Evolutionary conservation across 2,797 vertebrate genomes (phyloP).

Genomic region (Falco biarmicus): DNA sequence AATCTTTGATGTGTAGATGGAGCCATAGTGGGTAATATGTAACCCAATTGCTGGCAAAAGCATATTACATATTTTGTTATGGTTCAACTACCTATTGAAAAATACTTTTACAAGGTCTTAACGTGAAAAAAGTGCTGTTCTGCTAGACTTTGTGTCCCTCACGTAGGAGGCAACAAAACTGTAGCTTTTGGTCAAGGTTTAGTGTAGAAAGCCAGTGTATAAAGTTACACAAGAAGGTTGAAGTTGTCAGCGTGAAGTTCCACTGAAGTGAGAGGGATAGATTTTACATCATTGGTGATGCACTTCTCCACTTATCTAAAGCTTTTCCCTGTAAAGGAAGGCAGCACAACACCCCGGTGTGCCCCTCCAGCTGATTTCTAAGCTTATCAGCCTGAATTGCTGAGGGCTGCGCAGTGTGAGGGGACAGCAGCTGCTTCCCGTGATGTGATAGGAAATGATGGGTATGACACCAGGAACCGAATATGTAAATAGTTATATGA

Average conservation of each 20-base stretch:
- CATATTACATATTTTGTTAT: neutral
- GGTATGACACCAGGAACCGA: neutral
- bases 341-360: neutral
- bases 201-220: neutral
- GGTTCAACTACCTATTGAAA: neutral
- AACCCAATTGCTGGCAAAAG: neutral
- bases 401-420: neutral
- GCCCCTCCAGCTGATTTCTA: neutral
- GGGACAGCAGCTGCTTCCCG: neutral
- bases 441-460: constrained; percentile 40
- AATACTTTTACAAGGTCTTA: neutral
- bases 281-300: neutral
- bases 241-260: neutral
- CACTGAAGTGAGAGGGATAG: rapidly evolving
- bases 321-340: neutral
- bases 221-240: neutral
- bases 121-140: neutral
- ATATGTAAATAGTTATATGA: constrained; percentile 9
- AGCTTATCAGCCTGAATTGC: neutral
- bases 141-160: neutral
- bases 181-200: neutral
- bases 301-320: neutral
- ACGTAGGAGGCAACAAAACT: neutral
- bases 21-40: neutral
- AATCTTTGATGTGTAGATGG: neutral